These are phyloP conservation scores for Crambe crambe DNA, from an alignment of 37 sponge, comb jelly and placozoan species.

Conservation along the genomic window DNA sequence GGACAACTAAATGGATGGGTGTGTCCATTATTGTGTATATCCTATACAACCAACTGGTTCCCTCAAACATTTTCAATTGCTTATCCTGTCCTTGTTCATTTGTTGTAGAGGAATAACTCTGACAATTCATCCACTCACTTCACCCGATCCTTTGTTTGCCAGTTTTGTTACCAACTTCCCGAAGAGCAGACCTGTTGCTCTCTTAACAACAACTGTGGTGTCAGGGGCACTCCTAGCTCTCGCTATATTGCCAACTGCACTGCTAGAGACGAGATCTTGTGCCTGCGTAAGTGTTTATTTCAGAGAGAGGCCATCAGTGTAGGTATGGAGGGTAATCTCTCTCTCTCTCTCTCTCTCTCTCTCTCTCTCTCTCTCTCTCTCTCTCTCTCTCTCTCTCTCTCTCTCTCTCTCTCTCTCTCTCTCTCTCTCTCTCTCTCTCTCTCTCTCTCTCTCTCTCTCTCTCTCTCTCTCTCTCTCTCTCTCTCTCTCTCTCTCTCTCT, in stretches of 20 bases:
- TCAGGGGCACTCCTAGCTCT: constrained; percentile 32
- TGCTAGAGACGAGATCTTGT: constrained; percentile 26
- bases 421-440: no score
- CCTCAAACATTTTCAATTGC: not conserved
- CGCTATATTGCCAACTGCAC: constrained; percentile 58
- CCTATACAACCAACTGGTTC: not conserved
- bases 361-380: no score
- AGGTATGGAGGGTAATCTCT: no score
- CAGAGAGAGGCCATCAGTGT: no score
- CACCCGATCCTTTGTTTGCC: constrained; percentile 43
- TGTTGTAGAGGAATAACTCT: no score
- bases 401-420: not conserved
- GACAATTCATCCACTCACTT: constrained; percentile 18
- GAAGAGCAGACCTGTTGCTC: constrained; percentile 29
- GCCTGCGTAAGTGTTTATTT: constrained; percentile 48
- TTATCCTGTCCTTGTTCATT: not conserved
- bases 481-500: no score
- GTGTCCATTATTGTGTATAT: no score
- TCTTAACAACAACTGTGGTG: constrained; percentile 27
- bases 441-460: no score
- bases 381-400: not conserved
- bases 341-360: no score
- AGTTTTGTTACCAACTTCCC: constrained; percentile 63
- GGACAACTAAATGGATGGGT: not conserved
- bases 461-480: no score